phyloP scores from a whole-genome alignment of 2,888 invertebrate species.

The Lithophane socia region DNA sequence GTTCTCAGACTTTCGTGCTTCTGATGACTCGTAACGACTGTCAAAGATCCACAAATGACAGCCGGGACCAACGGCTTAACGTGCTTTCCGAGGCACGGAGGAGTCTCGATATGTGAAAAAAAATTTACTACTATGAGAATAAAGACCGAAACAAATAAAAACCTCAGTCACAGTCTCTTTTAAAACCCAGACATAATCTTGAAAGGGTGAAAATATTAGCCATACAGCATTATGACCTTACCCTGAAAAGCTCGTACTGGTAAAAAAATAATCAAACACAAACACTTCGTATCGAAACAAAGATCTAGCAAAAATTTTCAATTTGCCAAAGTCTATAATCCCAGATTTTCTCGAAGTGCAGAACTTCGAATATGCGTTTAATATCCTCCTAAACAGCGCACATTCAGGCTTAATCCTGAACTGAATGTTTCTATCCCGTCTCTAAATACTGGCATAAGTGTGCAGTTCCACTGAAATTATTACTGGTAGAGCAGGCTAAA shows the following conservation, averaged over 20 bases:
- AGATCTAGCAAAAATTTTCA: not conserved
- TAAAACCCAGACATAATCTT: not conserved
- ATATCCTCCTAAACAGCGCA: constrained; percentile 19
- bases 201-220: not conserved
- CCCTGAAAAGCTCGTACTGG: not conserved
- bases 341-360: not conserved
- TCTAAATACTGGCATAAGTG: constrained; percentile 55
- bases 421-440: constrained; percentile 52
- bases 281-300: not conserved
- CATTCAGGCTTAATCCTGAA: constrained; percentile 38
- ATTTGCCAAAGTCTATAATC: not conserved
- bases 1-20: no score
- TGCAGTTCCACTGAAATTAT: constrained; percentile 48
- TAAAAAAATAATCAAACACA: not conserved
- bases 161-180: not conserved
- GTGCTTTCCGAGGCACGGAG: no score
- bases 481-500: constrained; percentile 20
- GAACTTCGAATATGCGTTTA: constrained; percentile 10
- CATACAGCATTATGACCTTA: not conserved
- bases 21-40: no score
- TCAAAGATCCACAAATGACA: no score
- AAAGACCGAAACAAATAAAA: not conserved
- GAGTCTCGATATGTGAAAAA: no score
- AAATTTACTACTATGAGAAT: not conserved
- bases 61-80: no score